Evolutionary conservation across 2,797 vertebrate genomes (phyloP).

Genomic region (Micrastur ruficollis): DNA sequence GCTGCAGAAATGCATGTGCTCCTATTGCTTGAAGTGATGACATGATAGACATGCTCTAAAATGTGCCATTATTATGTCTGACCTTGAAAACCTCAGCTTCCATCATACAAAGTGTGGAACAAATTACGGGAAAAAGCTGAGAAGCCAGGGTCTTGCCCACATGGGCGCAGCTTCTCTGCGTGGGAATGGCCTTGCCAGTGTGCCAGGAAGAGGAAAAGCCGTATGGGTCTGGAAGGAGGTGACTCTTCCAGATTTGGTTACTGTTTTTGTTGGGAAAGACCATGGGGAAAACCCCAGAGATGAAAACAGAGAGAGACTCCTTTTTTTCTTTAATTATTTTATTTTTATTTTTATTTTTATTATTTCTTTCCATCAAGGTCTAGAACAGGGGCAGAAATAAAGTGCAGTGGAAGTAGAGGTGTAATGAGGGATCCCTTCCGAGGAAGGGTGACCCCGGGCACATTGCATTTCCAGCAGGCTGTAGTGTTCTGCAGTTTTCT

Average conservation of each 20-base stretch:
- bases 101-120: neutral
- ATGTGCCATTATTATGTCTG: conserved; percentile 17
- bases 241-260: neutral
- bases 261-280: neutral
- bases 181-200: neutral
- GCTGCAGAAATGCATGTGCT: neutral
- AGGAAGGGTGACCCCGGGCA: neutral
- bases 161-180: neutral
- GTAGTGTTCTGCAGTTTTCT: neutral
- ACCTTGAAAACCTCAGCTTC: conserved; percentile 44
- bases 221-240: neutral
- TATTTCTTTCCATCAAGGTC: neutral
- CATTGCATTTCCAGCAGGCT: neutral
- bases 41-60: neutral
- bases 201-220: neutral
- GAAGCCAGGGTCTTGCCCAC: neutral
- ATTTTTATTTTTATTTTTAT: too few relatives aligned
- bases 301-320: fast-evolving
- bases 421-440: neutral
- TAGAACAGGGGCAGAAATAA: neutral
- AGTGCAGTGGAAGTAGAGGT: neutral
- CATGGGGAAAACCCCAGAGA: neutral
- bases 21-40: neutral
- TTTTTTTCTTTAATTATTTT: neutral
- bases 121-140: conserved; percentile 3